These are phyloP conservation scores for Meles meles DNA, from an alignment of 2,113 vertebrate genomes.

Conservation along the genomic window DNA sequence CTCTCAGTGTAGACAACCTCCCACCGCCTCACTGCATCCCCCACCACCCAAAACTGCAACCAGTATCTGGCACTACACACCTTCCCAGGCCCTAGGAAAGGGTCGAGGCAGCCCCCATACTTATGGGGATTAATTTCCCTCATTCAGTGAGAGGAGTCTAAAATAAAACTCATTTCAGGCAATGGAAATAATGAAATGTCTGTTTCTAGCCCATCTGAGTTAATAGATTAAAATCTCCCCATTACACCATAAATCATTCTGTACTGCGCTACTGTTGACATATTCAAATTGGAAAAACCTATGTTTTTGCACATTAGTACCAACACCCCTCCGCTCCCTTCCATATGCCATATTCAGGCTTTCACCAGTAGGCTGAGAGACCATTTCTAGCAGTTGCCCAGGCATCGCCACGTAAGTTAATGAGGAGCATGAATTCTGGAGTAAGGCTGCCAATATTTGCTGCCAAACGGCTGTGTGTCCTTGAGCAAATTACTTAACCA, in stretches of 20 bases:
- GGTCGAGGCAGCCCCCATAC: neutral
- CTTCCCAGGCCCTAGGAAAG: neutral
- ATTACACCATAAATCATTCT: neutral
- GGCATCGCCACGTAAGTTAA: neutral
- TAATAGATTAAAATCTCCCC: neutral
- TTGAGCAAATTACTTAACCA: neutral
- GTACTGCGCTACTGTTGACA: neutral
- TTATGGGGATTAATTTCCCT: neutral
- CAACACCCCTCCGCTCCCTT: neutral
- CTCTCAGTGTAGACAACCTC: too few relatives aligned
- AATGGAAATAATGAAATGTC: neutral
- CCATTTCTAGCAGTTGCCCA: fast-evolving
- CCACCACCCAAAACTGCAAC: neutral
- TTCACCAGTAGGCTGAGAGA: neutral
- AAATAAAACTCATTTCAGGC: neutral
- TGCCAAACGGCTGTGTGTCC: neutral
- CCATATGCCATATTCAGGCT: neutral
- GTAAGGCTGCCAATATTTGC: neutral
- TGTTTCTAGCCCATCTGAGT: neutral
- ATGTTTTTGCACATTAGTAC: neutral
- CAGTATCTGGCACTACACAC: neutral
- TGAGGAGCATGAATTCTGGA: neutral
- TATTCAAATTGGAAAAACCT: neutral
- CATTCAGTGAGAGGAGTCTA: neutral
- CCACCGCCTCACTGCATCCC: neutral